A percentile compares a stretch with the other conserved stretches of the same genome.
phyloP scores from a whole-genome alignment of 2,888 invertebrate genomes.

The Cremastinae sp. region DNA sequence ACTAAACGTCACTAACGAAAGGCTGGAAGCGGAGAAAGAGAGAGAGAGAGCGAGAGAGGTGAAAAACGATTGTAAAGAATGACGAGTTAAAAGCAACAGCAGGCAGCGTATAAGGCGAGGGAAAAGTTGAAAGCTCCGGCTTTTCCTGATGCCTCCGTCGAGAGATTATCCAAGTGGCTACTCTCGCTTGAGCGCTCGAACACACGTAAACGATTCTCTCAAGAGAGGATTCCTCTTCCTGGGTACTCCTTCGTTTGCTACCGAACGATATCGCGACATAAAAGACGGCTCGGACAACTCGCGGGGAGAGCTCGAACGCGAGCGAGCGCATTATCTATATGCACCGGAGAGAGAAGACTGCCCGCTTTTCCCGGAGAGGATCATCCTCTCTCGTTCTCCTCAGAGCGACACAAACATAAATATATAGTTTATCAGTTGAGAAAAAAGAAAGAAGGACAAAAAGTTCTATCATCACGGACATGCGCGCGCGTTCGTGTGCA shows the following conservation, averaged over 20 bases:
- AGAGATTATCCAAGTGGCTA: background rate
- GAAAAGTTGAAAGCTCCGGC: too few relatives aligned
- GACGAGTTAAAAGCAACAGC: too few relatives aligned
- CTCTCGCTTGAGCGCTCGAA: background rate
- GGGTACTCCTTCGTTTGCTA: slow-evolving; percentile 7
- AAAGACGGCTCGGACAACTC: slow-evolving; percentile 20
- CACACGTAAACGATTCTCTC: background rate
- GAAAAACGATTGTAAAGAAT: slow-evolving; percentile 18
- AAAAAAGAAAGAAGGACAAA: background rate
- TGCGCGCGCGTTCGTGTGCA: slow-evolving; percentile 31
- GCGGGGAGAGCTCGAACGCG: background rate
- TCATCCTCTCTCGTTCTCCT: slow-evolving; percentile 38
- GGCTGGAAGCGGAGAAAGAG: slow-evolving; percentile 24
- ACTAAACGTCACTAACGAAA: background rate
- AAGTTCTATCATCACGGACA: background rate
- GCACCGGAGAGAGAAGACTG: background rate
- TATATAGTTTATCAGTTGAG: slow-evolving; percentile 31
- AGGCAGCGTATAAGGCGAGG: too few relatives aligned
- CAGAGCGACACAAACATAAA: slow-evolving; percentile 18
- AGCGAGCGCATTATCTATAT: background rate
- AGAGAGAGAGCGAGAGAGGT: too few relatives aligned
- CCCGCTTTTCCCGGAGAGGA: slow-evolving; percentile 24
- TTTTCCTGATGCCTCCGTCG: background rate
- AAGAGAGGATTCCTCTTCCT: slow-evolving; percentile 8
- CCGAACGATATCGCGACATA: slow-evolving; percentile 7